Evolutionary conservation across 2,113 vertebrate species (phyloP).

Genomic region (Hirundichthys speculiger): DNA sequence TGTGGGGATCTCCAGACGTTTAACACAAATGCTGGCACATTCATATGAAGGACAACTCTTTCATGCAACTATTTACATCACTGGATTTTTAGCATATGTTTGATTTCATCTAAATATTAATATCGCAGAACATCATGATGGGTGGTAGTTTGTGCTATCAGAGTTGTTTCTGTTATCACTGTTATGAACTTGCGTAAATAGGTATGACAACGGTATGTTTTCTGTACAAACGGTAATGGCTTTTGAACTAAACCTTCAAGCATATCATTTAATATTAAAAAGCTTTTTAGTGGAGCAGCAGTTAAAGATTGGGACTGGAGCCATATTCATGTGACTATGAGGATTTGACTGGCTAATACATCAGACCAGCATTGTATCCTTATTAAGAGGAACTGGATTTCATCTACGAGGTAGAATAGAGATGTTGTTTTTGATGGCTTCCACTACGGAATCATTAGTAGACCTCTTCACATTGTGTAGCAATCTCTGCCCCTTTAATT

Average conservation of each 20-base stretch:
- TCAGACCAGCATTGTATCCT: slow-evolving; percentile 50
- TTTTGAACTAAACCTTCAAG: background rate
- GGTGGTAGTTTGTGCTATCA: too few relatives aligned
- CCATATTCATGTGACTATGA: slow-evolving; percentile 37
- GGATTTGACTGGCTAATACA: slow-evolving; percentile 60
- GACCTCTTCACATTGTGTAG: slow-evolving; percentile 33
- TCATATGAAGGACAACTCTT: too few relatives aligned
- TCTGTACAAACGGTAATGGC: background rate
- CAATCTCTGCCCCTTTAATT: slow-evolving; percentile 19
- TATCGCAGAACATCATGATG: too few relatives aligned
- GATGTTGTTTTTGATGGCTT: slow-evolving; percentile 47
- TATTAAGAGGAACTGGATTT: slow-evolving; percentile 72
- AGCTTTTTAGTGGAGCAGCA: slow-evolving; percentile 8
- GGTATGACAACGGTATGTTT: background rate
- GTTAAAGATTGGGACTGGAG: slow-evolving; percentile 42
- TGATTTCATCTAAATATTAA: too few relatives aligned
- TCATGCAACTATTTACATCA: too few relatives aligned
- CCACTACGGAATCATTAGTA: slow-evolving; percentile 60
- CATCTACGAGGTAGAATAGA: slow-evolving; percentile 43
- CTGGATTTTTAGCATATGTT: too few relatives aligned
- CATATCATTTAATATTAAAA: slow-evolving; percentile 22
- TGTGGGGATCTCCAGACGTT: background rate
- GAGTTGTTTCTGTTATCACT: background rate
- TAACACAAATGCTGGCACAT: too few relatives aligned
- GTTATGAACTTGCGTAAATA: background rate